Conservation (phyloP, 2,797 vertebrate genomes). For the Anguilla obscura region DNA sequence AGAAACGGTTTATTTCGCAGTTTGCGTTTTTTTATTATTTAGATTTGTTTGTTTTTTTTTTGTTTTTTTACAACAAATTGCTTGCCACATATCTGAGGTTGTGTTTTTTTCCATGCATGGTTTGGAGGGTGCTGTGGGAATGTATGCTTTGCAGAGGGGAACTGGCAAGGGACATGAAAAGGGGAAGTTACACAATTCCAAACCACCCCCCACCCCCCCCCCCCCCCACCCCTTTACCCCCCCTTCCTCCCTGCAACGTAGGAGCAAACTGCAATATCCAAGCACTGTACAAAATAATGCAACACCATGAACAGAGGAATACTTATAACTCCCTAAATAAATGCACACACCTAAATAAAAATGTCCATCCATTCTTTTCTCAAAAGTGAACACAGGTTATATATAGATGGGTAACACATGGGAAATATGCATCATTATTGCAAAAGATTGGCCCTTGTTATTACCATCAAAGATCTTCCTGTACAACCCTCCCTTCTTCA, state of each 20-base stretch:
- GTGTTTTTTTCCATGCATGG: conserved; percentile 5
- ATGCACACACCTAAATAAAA: not conserved
- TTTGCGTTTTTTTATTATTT: conserved; percentile 26
- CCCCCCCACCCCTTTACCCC: not conserved
- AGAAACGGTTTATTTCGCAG: conserved; percentile 2
- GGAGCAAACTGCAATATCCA: conserved; percentile 16
- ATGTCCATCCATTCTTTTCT: conserved; percentile 16
- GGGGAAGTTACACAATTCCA: not conserved
- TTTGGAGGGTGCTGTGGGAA: conserved; percentile 17
- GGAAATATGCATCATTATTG: conserved; percentile 59
- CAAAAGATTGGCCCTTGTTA: conserved; percentile 55
- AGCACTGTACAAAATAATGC: conserved; percentile 31
- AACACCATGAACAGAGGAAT: conserved; percentile 1
- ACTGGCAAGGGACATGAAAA: not conserved
- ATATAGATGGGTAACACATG: not conserved
- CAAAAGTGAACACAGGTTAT: conserved; percentile 22
- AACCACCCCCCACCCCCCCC: not conserved
- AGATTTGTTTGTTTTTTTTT: conserved; percentile 23
- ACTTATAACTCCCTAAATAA: not conserved
- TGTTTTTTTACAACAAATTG: conserved; percentile 28
- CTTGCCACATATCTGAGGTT: conserved; percentile 1
- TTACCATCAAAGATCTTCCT: conserved; percentile 2
- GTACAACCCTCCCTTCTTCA: conserved; percentile 51
- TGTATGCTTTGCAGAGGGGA: not conserved
- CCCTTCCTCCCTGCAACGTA: not conserved